Evolutionary conservation across 2,113 vertebrate species (phyloP).

Genomic region (Protobothrops flavoviridis): DNA sequence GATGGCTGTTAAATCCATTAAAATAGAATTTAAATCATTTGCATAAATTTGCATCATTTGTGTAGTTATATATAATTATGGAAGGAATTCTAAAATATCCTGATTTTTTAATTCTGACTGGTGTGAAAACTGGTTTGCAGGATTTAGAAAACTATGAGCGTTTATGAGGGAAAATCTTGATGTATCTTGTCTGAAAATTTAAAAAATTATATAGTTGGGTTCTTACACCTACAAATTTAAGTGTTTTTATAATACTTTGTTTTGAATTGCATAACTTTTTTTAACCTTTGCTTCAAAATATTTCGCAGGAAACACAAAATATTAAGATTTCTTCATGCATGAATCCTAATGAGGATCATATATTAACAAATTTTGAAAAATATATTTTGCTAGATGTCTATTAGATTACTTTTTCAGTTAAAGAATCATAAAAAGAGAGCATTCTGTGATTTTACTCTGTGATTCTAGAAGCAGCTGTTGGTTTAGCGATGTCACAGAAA

Average conservation of each 20-base stretch:
- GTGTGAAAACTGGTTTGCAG: neutral
- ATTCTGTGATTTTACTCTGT: neutral
- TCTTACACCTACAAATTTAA: neutral
- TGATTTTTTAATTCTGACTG: neutral
- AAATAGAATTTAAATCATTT: neutral
- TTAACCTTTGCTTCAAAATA: neutral
- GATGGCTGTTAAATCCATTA: neutral
- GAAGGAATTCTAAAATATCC: neutral
- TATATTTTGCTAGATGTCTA: neutral
- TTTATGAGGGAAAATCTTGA: neutral
- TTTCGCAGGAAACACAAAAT: neutral
- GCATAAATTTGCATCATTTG: neutral
- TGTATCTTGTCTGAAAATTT: neutral
- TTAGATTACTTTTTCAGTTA: neutral
- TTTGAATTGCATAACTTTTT: neutral
- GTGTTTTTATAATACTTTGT: neutral
- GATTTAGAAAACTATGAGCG: neutral
- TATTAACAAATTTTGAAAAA: neutral
- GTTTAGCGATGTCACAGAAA: conserved; percentile 62
- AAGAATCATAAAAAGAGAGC: conserved; percentile 13
- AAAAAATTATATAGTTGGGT: neutral
- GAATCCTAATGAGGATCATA: neutral
- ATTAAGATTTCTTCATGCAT: neutral
- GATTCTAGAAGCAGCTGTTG: conserved; percentile 42
- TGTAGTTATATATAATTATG: neutral